Base-by-base conservation (phyloP, 2,888 invertebrate species). In the Hedychridium roseum region DNA sequence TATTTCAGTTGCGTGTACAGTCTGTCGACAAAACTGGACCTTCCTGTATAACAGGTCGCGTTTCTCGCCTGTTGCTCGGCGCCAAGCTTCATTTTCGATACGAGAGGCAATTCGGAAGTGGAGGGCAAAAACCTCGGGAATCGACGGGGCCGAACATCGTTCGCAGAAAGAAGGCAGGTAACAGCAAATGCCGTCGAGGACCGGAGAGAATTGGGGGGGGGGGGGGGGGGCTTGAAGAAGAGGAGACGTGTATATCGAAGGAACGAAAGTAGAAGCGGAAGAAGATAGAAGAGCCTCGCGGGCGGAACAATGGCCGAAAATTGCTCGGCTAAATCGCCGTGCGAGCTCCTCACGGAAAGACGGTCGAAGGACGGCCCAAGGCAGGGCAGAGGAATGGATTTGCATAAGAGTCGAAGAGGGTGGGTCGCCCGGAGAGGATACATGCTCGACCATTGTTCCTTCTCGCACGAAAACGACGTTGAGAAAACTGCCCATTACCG, bases 301-400 rank as follows among this genome's bases (percentile, higher is more conserved):
- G 53, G 15, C 38, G 54, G 51, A 61, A 64, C 56, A 61, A 64
- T 61, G 54, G 54, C 47, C 56, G 53, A 64, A 64, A 64, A 64
- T 61, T 64, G 43, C 48, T 23, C 44, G 41, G 50, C 45, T 28
- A 58, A 60, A 53, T 59, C 43, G 46, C 17, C 12, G 23, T 27
- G 28, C 23, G 35, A 23, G 31, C n/a, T n/a, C n/a, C n/a, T n/a
- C n/a, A n/a, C n/a, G 30, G 45, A 18, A 40, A 48, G 40, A 39
- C 28, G 14, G 28, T 36, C 7, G 21, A 38, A n/a, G 3, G 28
- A 35, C 17, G 14, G 32, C 21, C n/a, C n/a, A 18, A 31, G 12
- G 7, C 23, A 40, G 34, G 41, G 38, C 17, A 38, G 30, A 50
- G 47, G 37, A 39, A 28, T 34, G 49, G 57, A 60, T 60, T 60